A percentile compares a stretch with the other conserved stretches of the same genome.
Conservation (phyloP, 1,140 invertebrate genomes). For the Dendroctonus valens region DNA sequence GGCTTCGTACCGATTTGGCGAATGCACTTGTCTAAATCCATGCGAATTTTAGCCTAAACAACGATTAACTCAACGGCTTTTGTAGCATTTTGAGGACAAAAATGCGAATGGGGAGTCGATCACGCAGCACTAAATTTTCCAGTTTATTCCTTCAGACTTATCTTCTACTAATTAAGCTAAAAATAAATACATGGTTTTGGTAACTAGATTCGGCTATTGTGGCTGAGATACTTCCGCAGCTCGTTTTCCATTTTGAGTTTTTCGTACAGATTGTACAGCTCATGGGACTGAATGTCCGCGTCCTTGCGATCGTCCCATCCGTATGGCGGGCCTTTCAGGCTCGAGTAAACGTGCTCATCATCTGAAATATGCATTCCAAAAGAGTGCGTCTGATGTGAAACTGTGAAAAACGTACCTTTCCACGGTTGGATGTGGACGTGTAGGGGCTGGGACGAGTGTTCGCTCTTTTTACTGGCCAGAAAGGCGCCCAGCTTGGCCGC, state of each 20-base stretch:
- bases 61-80: no score
- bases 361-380: slow-evolving; percentile 4
- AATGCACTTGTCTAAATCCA: no score
- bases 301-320: slow-evolving; percentile 29
- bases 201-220: slow-evolving; percentile 1
- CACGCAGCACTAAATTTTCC: not conserved
- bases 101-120: not conserved
- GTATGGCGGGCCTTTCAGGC: slow-evolving; percentile 10
- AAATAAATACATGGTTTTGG: not conserved
- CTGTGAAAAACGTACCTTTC: not conserved
- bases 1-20: no score
- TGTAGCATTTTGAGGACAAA: not conserved
- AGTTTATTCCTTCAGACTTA: not conserved
- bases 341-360: slow-evolving; percentile 16
- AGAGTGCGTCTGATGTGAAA: not conserved
- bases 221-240: slow-evolving; percentile 4
- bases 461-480: slow-evolving; percentile 8
- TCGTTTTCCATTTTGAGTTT: slow-evolving; percentile 24
- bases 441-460: slow-evolving; percentile 15
- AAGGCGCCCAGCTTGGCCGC: slow-evolving; percentile 24
- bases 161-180: not conserved
- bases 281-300: slow-evolving; percentile 11
- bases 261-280: slow-evolving; percentile 31
- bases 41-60: no score
- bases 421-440: slow-evolving; percentile 23